A percentile compares a stretch with the other conserved stretches of the same genome.
Evolutionary conservation across 2,888 invertebrate species (phyloP).

Genomic region (Osedax fenrisi): DNA sequence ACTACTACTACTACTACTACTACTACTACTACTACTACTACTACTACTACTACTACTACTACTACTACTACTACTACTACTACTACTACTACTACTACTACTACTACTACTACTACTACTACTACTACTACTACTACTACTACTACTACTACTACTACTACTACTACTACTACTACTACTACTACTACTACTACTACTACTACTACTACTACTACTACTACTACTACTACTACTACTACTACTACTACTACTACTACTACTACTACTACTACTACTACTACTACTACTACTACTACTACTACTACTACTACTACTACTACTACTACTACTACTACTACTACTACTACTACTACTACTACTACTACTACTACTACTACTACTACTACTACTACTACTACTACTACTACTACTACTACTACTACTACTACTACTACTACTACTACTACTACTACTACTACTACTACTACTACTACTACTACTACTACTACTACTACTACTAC

Average conservation of each 20-base stretch:
- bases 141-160: slow-evolving; percentile 2
- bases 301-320: slow-evolving; percentile 21
- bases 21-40: slow-evolving; percentile 13
- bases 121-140: slow-evolving; percentile 4
- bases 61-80: slow-evolving; percentile 17
- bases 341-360: neutral
- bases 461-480: slow-evolving; percentile 16
- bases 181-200: slow-evolving; percentile 8
- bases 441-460: neutral
- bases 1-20: slow-evolving; percentile 6
- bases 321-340: slow-evolving; percentile 6
- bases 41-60: slow-evolving; percentile 18
- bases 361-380: neutral
- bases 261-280: slow-evolving; percentile 16
- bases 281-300: slow-evolving; percentile 19
- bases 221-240: slow-evolving; percentile 9
- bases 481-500: neutral
- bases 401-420: slow-evolving; percentile 6
- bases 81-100: slow-evolving; percentile 15
- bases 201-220: neutral
- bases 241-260: slow-evolving; percentile 15
- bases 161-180: slow-evolving; percentile 11
- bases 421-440: neutral
- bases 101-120: slow-evolving; percentile 5
- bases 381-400: slow-evolving; percentile 7